Conservation (phyloP, 2,113 vertebrate species). For the Galemys pyrenaicus region DNA sequence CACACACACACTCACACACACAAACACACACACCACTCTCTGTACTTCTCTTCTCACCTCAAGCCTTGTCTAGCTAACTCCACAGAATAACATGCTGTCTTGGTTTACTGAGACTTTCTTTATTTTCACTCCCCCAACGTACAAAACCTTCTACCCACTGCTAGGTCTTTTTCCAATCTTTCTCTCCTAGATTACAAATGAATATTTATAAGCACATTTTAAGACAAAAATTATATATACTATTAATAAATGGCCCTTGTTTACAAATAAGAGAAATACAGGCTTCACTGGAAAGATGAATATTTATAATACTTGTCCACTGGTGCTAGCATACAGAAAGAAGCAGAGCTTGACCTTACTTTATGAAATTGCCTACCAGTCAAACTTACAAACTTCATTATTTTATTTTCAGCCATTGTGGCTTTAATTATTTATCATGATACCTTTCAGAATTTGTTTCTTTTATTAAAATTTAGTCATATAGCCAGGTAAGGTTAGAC, state of each 20-base stretch:
- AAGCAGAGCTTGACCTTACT: conserved; percentile 36
- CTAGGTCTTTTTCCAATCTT: neutral
- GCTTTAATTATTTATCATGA: conserved; percentile 40
- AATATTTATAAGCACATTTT: conserved; percentile 53
- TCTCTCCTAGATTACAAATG: conserved; percentile 21
- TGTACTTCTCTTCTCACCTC: neutral
- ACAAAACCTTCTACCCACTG: neutral
- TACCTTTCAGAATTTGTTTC: conserved; percentile 12
- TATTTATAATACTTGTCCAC: conserved; percentile 18
- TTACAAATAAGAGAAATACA: neutral
- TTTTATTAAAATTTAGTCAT: neutral
- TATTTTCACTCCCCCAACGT: neutral
- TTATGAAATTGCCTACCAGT: conserved; percentile 28
- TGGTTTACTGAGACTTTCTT: conserved; percentile 14
- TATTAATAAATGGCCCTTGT: conserved; percentile 44
- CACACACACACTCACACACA: no score
- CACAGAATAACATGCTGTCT: neutral
- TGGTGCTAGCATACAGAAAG: neutral
- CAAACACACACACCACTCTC: rapidly evolving
- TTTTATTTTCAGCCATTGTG: conserved; percentile 1
- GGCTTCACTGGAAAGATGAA: conserved; percentile 14
- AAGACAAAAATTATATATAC: conserved; percentile 18
- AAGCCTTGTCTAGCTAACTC: neutral
- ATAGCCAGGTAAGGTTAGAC: neutral
- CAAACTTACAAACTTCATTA: conserved; percentile 7